Evolutionary conservation across 2,797 vertebrate genomes (phyloP).

Genomic region (Gastrophryne carolinensis): DNA sequence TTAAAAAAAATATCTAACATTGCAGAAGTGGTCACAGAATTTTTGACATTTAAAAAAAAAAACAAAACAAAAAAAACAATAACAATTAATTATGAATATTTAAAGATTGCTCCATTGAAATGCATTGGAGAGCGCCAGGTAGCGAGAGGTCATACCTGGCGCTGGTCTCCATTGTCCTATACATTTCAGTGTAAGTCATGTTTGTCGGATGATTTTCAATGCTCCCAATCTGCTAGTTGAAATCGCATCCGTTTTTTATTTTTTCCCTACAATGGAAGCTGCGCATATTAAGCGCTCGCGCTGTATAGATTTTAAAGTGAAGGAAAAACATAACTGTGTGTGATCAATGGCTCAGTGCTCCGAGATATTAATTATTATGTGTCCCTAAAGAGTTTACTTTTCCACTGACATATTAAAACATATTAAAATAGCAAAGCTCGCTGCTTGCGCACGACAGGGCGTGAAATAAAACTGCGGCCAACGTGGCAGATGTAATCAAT

Average conservation of each 20-base stretch:
- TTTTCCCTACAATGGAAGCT: slow-evolving; percentile 5
- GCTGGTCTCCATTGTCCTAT: slow-evolving; percentile 27
- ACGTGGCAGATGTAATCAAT: slow-evolving; percentile 47
- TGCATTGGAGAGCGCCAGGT: no score
- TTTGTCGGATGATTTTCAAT: slow-evolving; percentile 1
- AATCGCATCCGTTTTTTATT: slow-evolving; percentile 14
- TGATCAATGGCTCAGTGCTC: slow-evolving; percentile 44
- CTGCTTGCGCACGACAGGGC: slow-evolving; percentile 46
- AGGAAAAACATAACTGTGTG: slow-evolving; percentile 26
- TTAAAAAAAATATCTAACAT: no score
- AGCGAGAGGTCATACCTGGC: no score
- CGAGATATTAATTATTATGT: slow-evolving; percentile 48
- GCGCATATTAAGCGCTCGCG: slow-evolving; percentile 34
- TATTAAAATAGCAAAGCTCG: slow-evolving; percentile 37
- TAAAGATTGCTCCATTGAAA: no score
- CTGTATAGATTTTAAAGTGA: slow-evolving; percentile 40
- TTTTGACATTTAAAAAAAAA: no score
- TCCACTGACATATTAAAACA: slow-evolving; percentile 50
- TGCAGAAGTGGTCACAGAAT: no score
- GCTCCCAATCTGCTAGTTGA: slow-evolving; percentile 22
- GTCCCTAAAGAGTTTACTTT: slow-evolving; percentile 50
- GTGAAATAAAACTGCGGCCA: slow-evolving; percentile 46
- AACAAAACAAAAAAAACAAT: no score
- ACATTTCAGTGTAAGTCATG: slow-evolving; percentile 27
- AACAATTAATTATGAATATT: no score